These are phyloP conservation scores for Venustoraphidia nigricollis DNA, from an alignment of 2,888 invertebrate species.

Conservation along the genomic window DNA sequence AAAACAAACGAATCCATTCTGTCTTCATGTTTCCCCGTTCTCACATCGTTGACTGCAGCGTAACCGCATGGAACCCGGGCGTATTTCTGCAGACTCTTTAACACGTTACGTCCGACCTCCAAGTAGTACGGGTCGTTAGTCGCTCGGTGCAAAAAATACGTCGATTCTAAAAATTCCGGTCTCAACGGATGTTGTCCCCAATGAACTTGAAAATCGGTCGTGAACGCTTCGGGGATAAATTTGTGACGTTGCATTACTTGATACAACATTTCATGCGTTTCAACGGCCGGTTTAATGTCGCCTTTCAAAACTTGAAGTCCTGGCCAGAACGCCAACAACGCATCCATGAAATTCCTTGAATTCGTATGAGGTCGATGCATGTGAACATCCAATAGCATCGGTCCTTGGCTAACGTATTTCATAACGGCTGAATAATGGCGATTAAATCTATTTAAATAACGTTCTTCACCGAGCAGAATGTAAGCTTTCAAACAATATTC, in stretches of 20 bases:
- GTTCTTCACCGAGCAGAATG: conserved; percentile 84
- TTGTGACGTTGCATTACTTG: conserved; percentile 97
- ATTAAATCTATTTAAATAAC: conserved; percentile 86
- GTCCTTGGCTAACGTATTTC: conserved; percentile 94
- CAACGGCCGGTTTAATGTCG: conserved; percentile 93
- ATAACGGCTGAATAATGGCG: conserved; percentile 90
- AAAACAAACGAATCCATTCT: conserved; percentile 97
- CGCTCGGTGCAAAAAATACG: conserved; percentile 90
- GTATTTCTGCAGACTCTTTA: conserved; percentile 78
- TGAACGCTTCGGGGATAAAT: conserved; percentile 97
- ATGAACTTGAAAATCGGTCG: conserved; percentile 90
- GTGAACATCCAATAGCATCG: conserved; percentile 86
- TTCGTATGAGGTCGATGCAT: conserved; percentile 82
- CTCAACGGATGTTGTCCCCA: conserved; percentile 96
- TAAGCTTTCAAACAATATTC: conserved; percentile 97
- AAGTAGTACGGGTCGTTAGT: conserved; percentile 93
- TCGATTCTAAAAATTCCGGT: conserved; percentile 96
- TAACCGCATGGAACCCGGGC: conserved; percentile 93
- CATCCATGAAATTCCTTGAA: conserved; percentile 94
- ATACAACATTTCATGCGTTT: conserved; percentile 97
- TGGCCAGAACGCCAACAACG: conserved; percentile 95
- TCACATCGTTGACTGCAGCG: conserved; percentile 91
- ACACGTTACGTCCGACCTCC: conserved; percentile 75
- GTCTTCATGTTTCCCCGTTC: conserved; percentile 82
- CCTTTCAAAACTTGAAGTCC: conserved; percentile 78